Conservation (phyloP, 1,140 invertebrate genomes). For the Drosophila sechellia region DNA sequence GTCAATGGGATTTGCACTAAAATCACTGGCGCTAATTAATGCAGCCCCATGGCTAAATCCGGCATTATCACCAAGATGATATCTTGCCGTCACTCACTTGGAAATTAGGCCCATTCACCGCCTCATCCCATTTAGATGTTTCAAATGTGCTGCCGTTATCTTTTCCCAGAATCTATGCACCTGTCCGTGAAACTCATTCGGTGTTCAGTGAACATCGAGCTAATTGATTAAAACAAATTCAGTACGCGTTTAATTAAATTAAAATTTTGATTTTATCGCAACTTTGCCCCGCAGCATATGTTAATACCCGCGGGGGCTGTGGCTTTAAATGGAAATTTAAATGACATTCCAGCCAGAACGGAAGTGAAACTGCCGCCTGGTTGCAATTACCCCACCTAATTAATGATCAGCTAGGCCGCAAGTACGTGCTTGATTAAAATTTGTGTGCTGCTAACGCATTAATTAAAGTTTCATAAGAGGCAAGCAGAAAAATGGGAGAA, state of each 20-base stretch:
- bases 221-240: constrained; percentile 61
- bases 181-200: constrained; percentile 31
- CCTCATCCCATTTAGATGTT: constrained; percentile 13
- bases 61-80: constrained; percentile 4
- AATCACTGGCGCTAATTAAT: constrained; percentile 34
- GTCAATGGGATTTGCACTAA: constrained; percentile 23
- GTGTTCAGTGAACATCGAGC: constrained; percentile 45
- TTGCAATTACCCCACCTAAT: constrained; percentile 39
- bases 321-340: constrained; percentile 30
- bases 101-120: constrained; percentile 1
- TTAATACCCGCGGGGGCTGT: constrained; percentile 3
- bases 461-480: constrained; percentile 61
- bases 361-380: constrained; percentile 5
- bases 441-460: constrained; percentile 47
- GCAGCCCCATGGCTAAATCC: not conserved
- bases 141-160: constrained; percentile 7
- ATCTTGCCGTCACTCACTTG: constrained; percentile 12
- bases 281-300: constrained; percentile 43
- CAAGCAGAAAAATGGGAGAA: not conserved
- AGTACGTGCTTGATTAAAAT: constrained; percentile 45
- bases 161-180: constrained; percentile 26
- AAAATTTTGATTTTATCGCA: constrained; percentile 62
- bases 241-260: constrained; percentile 61
- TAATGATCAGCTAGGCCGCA: constrained; percentile 33
- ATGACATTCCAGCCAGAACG: not conserved